phyloP scores from a whole-genome alignment of 2,888 invertebrate genomes.

The Ochlodes sylvanus region DNA sequence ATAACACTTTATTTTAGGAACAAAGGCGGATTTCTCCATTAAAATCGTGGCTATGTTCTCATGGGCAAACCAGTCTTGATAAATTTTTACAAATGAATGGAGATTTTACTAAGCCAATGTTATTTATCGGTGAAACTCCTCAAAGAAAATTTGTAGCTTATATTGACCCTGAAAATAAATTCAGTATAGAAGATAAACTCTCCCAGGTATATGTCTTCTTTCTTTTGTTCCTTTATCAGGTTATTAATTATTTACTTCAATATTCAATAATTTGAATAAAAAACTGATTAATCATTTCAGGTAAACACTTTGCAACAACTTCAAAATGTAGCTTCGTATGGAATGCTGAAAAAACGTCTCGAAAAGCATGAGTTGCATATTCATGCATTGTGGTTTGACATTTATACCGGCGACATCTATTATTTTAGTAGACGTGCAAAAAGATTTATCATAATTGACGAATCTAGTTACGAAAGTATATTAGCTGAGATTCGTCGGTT shows the following conservation, averaged over 20 bases:
- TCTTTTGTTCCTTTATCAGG: no score
- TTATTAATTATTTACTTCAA: no score
- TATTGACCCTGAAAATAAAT: constrained; percentile 96
- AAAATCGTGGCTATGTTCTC: constrained; percentile 95
- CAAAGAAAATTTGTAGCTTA: constrained; percentile 95
- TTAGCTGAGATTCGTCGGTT: constrained; percentile 91
- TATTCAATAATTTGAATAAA: no score
- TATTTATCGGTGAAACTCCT: constrained; percentile 95
- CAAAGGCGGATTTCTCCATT: constrained; percentile 94
- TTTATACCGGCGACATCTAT: constrained; percentile 98
- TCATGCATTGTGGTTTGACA: constrained; percentile 98
- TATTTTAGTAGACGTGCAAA: constrained; percentile 96
- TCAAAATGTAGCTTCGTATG: constrained; percentile 96
- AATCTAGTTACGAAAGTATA: constrained; percentile 90
- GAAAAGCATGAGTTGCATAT: constrained; percentile 93
- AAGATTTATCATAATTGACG: constrained; percentile 94
- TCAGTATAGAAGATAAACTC: constrained; percentile 95
- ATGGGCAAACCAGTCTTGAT: constrained; percentile 91
- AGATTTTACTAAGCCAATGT: constrained; percentile 88
- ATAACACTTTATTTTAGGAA: constrained; percentile 72
- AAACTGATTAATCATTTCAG: constrained; percentile 68
- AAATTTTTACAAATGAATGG: constrained; percentile 91
- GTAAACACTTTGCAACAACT: constrained; percentile 96
- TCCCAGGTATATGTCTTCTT: constrained; percentile 89
- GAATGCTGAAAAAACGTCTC: constrained; percentile 93